Conservation (phyloP, 2,113 vertebrate species). For the Percina caprodes region DNA sequence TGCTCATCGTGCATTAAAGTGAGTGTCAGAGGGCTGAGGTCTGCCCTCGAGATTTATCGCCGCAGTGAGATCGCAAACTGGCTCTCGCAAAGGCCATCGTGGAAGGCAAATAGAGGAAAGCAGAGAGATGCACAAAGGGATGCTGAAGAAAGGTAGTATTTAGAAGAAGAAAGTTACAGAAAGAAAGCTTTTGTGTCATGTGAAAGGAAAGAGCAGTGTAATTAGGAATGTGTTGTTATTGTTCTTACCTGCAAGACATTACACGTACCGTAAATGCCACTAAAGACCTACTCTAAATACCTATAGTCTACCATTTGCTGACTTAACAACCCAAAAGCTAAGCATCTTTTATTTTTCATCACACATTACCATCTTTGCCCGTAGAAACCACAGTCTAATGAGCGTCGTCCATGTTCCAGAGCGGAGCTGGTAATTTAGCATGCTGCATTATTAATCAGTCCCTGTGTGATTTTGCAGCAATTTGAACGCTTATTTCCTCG, state of each 20-base stretch:
- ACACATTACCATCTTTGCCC: conserved; percentile 42
- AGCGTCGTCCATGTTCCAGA: conserved; percentile 52
- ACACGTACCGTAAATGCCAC: neutral
- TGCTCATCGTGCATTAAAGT: conserved; percentile 71
- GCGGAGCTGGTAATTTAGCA: conserved; percentile 63
- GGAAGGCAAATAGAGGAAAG: conserved; percentile 39
- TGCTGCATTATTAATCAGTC: conserved; percentile 80
- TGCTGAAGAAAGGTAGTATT: conserved; percentile 8
- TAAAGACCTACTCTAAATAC: conserved; percentile 1
- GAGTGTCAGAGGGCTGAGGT: conserved; percentile 59
- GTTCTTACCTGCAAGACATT: conserved; percentile 13
- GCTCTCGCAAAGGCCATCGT: conserved; percentile 36
- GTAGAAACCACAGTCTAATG: conserved; percentile 62
- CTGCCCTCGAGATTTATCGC: conserved; percentile 69
- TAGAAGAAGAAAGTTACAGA: neutral
- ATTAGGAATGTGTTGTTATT: conserved; percentile 16
- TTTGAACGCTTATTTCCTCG: conserved; percentile 75
- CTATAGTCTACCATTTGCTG: conserved; percentile 10
- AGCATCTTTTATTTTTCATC: conserved; percentile 39
- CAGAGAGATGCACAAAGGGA: conserved; percentile 11
- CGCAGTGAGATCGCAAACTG: conserved; percentile 33
- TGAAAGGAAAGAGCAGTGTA: neutral
- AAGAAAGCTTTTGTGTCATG: neutral
- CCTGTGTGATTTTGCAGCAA: conserved; percentile 76
- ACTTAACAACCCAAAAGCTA: conserved; percentile 28